Base-by-base conservation (phyloP, 2,888 invertebrate species). In the Cybosia mesomella region DNA sequence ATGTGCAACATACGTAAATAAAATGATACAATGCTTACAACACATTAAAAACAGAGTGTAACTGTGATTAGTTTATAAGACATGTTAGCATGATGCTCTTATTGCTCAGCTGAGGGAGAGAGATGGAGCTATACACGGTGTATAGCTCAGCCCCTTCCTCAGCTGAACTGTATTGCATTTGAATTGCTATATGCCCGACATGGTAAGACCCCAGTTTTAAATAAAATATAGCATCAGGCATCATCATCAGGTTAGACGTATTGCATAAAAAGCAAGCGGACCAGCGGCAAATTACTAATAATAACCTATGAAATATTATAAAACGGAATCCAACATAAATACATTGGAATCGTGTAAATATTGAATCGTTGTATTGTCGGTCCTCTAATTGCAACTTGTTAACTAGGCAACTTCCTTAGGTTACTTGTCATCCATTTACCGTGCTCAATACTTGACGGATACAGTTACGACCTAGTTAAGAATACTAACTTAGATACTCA, bases 381-480 rank as follows among this genome's bases (percentile, higher is more conserved):
- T 67, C 62, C 61, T 58, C 66, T 76, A 78, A 83, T 85, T 83
- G 77, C 77, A 71, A 83, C 77, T 84, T 79, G 80, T 80, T 83
- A 85, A 84, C 84, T 79, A 80, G 76, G 78, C 73, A 76, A 78
- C 71, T 81, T 74, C 72, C 78, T 81, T 80, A 74, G 74, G 77
- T 84, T 81, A 77, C 79, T 79, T 72, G 73, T 79, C 78, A 74
- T 78, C 76, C 71, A 74, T 82, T 83, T 76, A 80, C 77, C 71
- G 67, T 76, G 74, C 75, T 79, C 71, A 78, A 72, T 73, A 78
- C 75, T 79, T 74, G 77, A 75, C 73, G 70, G 79, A 77, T 83
- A 73, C 71, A 72, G 74, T 79, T 79, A 77, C 73, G 73, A 79
- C 77, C 75, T 55, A 82, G 77, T 81, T 77, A 79, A 73, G 76